Base-by-base conservation (phyloP, 37 sponge, comb jelly and placozoan species). In the Spongia lamella region DNA sequence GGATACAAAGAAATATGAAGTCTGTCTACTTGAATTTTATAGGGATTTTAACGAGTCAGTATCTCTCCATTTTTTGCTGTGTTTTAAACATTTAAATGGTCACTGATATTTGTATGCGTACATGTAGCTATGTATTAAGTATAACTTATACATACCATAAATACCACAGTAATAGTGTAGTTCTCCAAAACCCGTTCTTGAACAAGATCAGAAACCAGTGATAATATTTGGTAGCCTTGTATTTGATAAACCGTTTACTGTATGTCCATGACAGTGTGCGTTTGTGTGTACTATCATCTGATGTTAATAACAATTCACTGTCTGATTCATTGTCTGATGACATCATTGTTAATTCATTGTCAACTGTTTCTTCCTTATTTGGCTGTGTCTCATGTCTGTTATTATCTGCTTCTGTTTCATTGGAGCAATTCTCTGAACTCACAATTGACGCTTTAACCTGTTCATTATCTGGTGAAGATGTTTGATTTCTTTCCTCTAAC, bases 121-220 rank as follows among this genome's bases (percentile, higher is more conserved):
- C n/a, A n/a, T n/a, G n/a, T n/a, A n/a, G n/a, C n/a, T n/a, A n/a
- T n/a, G n/a, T n/a, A n/a, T n/a, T n/a, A n/a, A 69, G 70, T 4
- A 69, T 37, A 32, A 69, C 24, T 2, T 2, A 2, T 11, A 60
- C 53, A 21, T 61, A 76, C 86, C 87, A 87, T 19, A 87, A 53
- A 25, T 61, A 53, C n/a, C 61, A 43, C 16, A 87, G 61, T 26
- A 80, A 63, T 2, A 80, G 20, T 22, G 81, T 87, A 33, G 82
- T 81, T 51, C 61, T 80, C 87, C 87, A 87, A 81, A 80, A 80
- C 22, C 72, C 77, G 61, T 80, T 59, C 34, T 22, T 70, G 49
- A 87, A 81, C 36, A 87, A 34, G 30, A 36, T 62, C 1, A 43
- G 9, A 17, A 79, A 7, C 37, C 35, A 20, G 4, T 38, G 47